Evolutionary conservation across 2,113 vertebrate species (phyloP).

Genomic region (Osmerus eperlanus): DNA sequence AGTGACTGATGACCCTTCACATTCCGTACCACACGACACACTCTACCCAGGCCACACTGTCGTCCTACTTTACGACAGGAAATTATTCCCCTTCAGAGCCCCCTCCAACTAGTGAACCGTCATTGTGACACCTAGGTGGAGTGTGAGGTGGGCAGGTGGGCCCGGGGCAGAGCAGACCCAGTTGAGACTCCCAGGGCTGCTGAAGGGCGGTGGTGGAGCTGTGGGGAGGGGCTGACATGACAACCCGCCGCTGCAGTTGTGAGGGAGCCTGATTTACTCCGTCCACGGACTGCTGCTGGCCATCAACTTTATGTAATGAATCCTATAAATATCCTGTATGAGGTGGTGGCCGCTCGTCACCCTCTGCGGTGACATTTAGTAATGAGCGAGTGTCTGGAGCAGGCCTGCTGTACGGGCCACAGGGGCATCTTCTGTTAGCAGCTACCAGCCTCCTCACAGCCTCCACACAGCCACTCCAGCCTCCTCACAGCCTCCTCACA

Average conservation of each 20-base stretch:
- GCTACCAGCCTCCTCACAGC: neutral
- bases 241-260: constrained; percentile 30
- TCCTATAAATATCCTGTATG: constrained; percentile 49
- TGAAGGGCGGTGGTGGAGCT: constrained; percentile 9
- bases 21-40: neutral
- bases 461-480: neutral
- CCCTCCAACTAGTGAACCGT: neutral
- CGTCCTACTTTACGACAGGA: neutral
- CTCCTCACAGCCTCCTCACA: neutral
- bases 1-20: neutral
- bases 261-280: constrained; percentile 42
- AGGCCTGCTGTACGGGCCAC: constrained; percentile 6
- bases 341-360: constrained; percentile 29
- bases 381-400: constrained; percentile 33
- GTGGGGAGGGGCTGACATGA: constrained; percentile 28
- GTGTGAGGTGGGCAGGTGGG: too few relatives aligned
- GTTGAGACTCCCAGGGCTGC: constrained; percentile 1
- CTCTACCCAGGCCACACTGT: neutral
- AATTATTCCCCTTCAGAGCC: neutral
- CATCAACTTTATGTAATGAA: constrained; percentile 56
- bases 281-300: constrained; percentile 39
- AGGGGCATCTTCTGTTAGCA: neutral
- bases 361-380: constrained; percentile 45
- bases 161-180: neutral
- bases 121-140: too few relatives aligned